phyloP scores from a whole-genome alignment of 2,888 invertebrate genomes.

The Pseudococcus longispinus region DNA sequence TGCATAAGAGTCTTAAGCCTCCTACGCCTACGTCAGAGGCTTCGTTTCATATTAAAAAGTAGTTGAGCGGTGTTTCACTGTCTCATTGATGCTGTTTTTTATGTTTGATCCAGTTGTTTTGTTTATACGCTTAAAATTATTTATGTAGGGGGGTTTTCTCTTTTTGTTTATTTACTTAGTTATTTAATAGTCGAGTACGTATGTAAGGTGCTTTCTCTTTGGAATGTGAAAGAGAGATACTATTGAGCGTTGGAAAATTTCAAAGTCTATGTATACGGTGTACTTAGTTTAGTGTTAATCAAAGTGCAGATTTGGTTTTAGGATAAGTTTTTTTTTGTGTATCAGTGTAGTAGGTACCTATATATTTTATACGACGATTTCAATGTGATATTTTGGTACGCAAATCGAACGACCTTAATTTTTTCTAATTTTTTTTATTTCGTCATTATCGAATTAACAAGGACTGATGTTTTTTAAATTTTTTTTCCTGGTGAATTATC shows the following conservation, averaged over 20 bases:
- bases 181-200: background rate
- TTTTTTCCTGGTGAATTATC: background rate
- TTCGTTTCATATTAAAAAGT: background rate
- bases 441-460: background rate
- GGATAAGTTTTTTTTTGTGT: background rate
- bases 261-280: slow-evolving; percentile 7
- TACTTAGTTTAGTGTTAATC: background rate
- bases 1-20: background rate
- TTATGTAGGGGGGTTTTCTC: background rate
- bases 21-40: background rate
- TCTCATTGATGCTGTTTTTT: background rate
- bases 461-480: background rate
- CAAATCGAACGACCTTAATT: slow-evolving; percentile 21
- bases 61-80: too few relatives aligned
- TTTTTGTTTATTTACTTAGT: background rate
- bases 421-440: background rate
- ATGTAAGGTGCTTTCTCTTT: slow-evolving; percentile 20
- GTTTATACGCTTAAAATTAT: background rate
- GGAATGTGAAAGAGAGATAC: background rate
- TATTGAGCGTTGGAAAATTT: background rate
- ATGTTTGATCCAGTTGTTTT: background rate
- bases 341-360: background rate
- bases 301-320: background rate
- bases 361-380: background rate
- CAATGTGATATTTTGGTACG: slow-evolving; percentile 33